These are phyloP conservation scores for Drosophila ficusphila DNA, from an alignment of 1,140 invertebrate species.

Conservation along the genomic window DNA sequence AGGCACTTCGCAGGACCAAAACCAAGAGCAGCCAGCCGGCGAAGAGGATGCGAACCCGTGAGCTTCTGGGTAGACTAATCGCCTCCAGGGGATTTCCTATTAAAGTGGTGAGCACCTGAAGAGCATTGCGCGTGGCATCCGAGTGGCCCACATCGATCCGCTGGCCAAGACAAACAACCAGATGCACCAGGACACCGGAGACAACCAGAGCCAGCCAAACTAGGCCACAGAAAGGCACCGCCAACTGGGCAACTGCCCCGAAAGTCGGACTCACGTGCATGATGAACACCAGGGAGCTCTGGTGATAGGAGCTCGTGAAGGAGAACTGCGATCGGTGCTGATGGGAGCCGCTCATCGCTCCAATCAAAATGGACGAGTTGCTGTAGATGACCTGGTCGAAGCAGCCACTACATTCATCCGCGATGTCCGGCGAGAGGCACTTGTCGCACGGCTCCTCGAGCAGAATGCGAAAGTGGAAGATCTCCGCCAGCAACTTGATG, in stretches of 20 bases:
- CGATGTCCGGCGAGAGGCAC: constrained; percentile 3
- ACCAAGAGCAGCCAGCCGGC: constrained; percentile 54
- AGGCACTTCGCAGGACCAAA: constrained; percentile 51
- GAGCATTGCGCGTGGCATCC: background rate
- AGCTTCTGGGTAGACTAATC: background rate
- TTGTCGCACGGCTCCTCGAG: constrained; percentile 51
- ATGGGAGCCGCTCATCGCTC: constrained; percentile 63
- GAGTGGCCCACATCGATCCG: background rate
- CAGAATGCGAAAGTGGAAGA: constrained; percentile 47
- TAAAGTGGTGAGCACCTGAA: constrained; percentile 51
- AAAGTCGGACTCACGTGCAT: constrained; percentile 35
- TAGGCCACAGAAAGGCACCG: constrained; percentile 29
- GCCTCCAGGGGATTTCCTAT: constrained; percentile 53
- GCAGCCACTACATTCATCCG: constrained; percentile 23
- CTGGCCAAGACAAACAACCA: constrained; percentile 27
- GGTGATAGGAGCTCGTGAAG: constrained; percentile 49
- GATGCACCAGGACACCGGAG: constrained; percentile 16
- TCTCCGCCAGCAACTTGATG: constrained; percentile 42
- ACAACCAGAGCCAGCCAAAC: constrained; percentile 46
- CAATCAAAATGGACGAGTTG: constrained; percentile 53
- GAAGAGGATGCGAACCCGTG: constrained; percentile 6
- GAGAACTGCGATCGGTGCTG: constrained; percentile 40
- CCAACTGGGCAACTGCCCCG: constrained; percentile 48
- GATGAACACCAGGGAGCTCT: constrained; percentile 61
- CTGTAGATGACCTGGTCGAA: constrained; percentile 33